Evolutionary conservation across 2,797 vertebrate species (phyloP).

Genomic region (Phrynocephalus forsythii): DNA sequence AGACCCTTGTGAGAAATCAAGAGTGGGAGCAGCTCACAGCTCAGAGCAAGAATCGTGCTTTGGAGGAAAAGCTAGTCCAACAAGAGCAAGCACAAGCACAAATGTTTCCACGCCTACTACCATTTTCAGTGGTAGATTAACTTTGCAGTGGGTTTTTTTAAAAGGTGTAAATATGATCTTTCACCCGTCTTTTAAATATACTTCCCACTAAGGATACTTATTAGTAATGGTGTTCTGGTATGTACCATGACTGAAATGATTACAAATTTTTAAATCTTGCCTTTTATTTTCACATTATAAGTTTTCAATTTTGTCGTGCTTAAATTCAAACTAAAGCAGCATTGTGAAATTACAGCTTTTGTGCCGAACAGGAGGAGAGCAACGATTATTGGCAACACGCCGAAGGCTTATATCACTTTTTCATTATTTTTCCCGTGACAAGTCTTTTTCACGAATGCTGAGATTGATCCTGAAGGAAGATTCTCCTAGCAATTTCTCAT

Average conservation of each 20-base stretch:
- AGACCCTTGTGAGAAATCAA: not conserved
- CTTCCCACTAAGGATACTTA: conserved; percentile 16
- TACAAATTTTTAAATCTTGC: conserved; percentile 43
- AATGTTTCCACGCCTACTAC: not conserved
- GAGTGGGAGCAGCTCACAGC: not conserved
- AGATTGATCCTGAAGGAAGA: conserved; percentile 47
- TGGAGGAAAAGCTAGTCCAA: not conserved
- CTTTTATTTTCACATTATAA: conserved; percentile 53
- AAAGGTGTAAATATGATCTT: not conserved
- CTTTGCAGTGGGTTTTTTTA: not conserved
- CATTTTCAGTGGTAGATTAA: not conserved
- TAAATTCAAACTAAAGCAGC: conserved; percentile 51
- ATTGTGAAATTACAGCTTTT: conserved; percentile 46
- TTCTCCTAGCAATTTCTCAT: conserved; percentile 43
- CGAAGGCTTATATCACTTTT: conserved; percentile 37
- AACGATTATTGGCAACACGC: not conserved
- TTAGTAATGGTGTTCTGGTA: conserved; percentile 41
- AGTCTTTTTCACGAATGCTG: conserved; percentile 63
- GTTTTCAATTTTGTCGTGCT: conserved; percentile 8
- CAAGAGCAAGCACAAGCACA: not conserved
- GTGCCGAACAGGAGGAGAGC: not conserved
- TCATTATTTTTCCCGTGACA: conserved; percentile 61
- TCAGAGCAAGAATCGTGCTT: not conserved
- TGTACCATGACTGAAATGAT: conserved; percentile 50
- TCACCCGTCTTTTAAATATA: conserved; percentile 26